Evolutionary conservation across 2,797 vertebrate genomes (phyloP).

Genomic region (Vultur gryphus): DNA sequence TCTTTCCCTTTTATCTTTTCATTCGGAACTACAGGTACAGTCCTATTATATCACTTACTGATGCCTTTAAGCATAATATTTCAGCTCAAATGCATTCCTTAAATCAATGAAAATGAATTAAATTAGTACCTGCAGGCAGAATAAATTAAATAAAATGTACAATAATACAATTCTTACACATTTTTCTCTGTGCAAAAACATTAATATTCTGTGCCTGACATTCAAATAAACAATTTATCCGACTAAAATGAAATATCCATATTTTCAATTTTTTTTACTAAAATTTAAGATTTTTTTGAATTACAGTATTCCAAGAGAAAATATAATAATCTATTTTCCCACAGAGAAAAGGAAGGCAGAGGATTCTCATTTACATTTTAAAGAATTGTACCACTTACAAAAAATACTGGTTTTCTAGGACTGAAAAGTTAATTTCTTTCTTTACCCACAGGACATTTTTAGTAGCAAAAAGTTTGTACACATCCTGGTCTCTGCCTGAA

Average conservation of each 20-base stretch:
- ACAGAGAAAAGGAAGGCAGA: background rate
- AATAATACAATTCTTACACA: constrained; percentile 15
- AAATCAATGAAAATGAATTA: constrained; percentile 61
- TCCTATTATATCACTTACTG: constrained; percentile 21
- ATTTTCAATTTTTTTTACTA: background rate
- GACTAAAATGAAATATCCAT: background rate
- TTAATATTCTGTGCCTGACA: background rate
- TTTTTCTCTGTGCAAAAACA: background rate
- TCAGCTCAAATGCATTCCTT: constrained; percentile 46
- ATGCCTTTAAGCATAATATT: constrained; percentile 60
- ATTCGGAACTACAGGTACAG: constrained; percentile 28
- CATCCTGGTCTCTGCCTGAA: background rate
- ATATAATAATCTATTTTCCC: background rate
- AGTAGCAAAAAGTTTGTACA: background rate
- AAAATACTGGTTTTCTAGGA: background rate
- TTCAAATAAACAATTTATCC: background rate
- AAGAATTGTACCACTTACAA: background rate
- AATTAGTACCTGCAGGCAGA: constrained; percentile 52
- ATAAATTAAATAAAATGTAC: constrained; percentile 53
- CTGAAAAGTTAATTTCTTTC: background rate
- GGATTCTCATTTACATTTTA: background rate
- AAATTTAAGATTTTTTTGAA: background rate
- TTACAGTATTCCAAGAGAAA: background rate
- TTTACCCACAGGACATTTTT: background rate
- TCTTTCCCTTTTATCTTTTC: constrained; percentile 60